Evolutionary conservation across 1,140 invertebrate genomes (phyloP).

Genomic region (Ips nitidus): DNA sequence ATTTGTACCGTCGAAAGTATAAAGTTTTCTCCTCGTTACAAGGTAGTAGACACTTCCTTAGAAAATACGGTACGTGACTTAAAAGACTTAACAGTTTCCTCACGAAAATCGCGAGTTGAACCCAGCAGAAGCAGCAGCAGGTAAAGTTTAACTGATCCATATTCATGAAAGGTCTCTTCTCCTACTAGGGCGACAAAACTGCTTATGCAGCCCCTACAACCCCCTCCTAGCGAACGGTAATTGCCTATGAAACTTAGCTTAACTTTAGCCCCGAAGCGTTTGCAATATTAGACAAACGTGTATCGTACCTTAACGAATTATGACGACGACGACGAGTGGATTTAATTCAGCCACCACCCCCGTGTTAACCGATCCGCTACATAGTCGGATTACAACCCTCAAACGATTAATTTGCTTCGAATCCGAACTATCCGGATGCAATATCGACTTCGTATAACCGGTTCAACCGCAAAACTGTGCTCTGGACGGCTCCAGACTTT

Average conservation of each 20-base stretch:
- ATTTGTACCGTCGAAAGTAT: not conserved
- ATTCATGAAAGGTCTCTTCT: constrained; percentile 16
- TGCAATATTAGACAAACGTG: too few relatives aligned
- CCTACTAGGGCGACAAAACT: constrained; percentile 13
- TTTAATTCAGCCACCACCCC: too few relatives aligned
- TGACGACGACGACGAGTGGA: too few relatives aligned
- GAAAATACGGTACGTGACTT: constrained; percentile 16
- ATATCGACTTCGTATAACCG: too few relatives aligned
- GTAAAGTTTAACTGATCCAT: constrained; percentile 25
- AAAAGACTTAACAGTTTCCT: constrained; percentile 11
- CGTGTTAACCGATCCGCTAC: too few relatives aligned
- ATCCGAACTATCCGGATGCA: too few relatives aligned
- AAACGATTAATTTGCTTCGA: too few relatives aligned
- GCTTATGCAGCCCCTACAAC: constrained; percentile 9
- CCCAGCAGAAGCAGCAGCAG: constrained; percentile 10
- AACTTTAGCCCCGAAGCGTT: too few relatives aligned
- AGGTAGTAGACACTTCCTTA: not conserved
- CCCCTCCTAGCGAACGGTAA: not conserved
- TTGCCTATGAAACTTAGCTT: constrained; percentile 6
- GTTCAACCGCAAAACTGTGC: not conserved
- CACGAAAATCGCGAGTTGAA: constrained; percentile 5
- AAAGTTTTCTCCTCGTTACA: not conserved
- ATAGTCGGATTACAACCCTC: too few relatives aligned
- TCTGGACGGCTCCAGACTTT: not conserved
- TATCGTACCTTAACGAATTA: too few relatives aligned